phyloP scores from a whole-genome alignment of 2,888 invertebrate species.

The Macrosoma leucophasiata region DNA sequence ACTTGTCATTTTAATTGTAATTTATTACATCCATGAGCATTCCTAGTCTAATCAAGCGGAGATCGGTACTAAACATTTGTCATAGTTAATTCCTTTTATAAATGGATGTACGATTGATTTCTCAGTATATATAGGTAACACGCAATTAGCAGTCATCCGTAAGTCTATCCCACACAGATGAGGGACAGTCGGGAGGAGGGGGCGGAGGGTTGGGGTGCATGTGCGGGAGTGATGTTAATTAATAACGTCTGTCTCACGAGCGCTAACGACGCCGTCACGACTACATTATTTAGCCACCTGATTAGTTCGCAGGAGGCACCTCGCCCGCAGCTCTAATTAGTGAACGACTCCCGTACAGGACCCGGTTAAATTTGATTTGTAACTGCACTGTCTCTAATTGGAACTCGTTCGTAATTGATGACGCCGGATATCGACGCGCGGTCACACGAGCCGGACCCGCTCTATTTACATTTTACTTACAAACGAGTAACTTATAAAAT shows the following conservation, averaged over 20 bases:
- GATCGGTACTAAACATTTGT: no score
- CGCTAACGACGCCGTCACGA: constrained; percentile 71
- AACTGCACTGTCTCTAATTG: constrained; percentile 68
- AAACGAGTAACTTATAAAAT: constrained; percentile 51
- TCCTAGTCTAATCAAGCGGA: background rate
- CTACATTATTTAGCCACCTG: constrained; percentile 74
- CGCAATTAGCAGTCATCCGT: constrained; percentile 2
- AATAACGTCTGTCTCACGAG: constrained; percentile 71
- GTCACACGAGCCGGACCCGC: constrained; percentile 17
- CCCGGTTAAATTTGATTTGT: constrained; percentile 63
- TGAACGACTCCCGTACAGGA: constrained; percentile 48
- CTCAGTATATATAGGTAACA: no score
- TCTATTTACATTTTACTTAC: constrained; percentile 45
- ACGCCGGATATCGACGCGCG: constrained; percentile 44
- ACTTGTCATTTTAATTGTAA: no score
- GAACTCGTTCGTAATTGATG: constrained; percentile 59
- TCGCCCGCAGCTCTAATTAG: constrained; percentile 67
- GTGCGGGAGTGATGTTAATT: constrained; percentile 66
- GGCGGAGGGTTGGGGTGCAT: constrained; percentile 28
- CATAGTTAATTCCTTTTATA: no score
- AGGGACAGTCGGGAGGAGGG: constrained; percentile 24
- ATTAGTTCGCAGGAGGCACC: constrained; percentile 64
- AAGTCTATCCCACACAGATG: constrained; percentile 20
- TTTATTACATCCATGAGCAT: no score
- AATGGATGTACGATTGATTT: no score